These are phyloP conservation scores for Caenorhabditis panamensis DNA, from an alignment of 2,888 invertebrate species.

Conservation along the genomic window DNA sequence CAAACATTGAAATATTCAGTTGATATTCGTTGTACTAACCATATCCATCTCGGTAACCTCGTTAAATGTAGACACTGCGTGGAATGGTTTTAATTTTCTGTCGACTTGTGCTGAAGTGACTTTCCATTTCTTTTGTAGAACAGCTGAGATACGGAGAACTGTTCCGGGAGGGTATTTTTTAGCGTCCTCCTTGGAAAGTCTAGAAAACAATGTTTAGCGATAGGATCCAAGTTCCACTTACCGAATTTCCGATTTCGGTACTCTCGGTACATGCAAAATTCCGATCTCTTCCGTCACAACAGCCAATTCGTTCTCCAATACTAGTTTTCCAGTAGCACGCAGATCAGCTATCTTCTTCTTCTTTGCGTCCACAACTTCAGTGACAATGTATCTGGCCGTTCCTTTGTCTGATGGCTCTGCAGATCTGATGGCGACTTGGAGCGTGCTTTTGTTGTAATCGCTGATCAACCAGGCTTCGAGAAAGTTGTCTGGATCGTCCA, in stretches of 20 bases:
- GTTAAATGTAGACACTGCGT: not conserved
- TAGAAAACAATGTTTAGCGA: not conserved
- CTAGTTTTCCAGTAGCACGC: not conserved
- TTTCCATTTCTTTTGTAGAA: conserved; percentile 2
- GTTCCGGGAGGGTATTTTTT: not conserved
- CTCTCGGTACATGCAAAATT: not conserved
- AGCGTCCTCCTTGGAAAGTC: not conserved
- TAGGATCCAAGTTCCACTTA: not conserved
- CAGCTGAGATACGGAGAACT: not conserved
- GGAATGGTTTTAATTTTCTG: not conserved
- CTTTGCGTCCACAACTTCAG: conserved; percentile 13
- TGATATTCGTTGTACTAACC: not conserved
- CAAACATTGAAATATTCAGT: not conserved
- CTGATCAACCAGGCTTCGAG: conserved; percentile 27
- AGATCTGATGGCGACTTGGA: conserved; percentile 25
- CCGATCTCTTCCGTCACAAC: conserved; percentile 10
- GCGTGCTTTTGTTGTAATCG: conserved; percentile 8
- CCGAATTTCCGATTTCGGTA: conserved; percentile 23
- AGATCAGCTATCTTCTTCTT: conserved; percentile 3
- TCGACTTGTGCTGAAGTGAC: not conserved
- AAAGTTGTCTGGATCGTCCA: conserved; percentile 37
- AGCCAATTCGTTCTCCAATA: conserved; percentile 4
- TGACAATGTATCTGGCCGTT: conserved; percentile 18
- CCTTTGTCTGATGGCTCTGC: conserved; percentile 24
- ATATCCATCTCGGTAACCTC: not conserved